A percentile compares a stretch with the other conserved stretches of the same genome.
Conservation (phyloP, 2,888 invertebrate genomes). For the Sphecodes monilicornis region DNA sequence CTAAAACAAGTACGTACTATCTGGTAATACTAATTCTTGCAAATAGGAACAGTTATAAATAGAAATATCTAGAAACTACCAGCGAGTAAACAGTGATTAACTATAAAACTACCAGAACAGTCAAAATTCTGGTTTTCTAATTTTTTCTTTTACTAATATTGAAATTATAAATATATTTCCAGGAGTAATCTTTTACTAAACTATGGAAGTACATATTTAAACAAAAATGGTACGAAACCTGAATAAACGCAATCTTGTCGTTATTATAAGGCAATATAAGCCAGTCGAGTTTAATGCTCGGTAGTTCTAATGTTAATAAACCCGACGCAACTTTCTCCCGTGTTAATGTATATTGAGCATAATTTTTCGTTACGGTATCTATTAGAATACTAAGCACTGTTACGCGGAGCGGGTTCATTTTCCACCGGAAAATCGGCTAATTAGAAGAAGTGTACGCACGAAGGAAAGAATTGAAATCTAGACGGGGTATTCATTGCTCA, state of each 20-base stretch:
- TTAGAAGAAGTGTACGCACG: not conserved
- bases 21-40: not conserved
- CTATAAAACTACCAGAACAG: too few relatives aligned
- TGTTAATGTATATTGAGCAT: not conserved
- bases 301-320: too few relatives aligned
- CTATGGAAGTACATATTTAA: too few relatives aligned
- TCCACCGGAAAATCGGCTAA: constrained; percentile 6
- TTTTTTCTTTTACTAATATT: too few relatives aligned
- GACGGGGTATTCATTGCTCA: not conserved
- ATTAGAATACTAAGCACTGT: not conserved
- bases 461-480: not conserved
- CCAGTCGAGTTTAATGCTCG: too few relatives aligned
- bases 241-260: too few relatives aligned
- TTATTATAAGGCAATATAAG: too few relatives aligned
- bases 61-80: not conserved
- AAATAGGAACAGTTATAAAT: not conserved
- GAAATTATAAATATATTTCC: too few relatives aligned
- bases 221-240: too few relatives aligned
- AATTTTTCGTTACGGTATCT: not conserved
- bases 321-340: not conserved
- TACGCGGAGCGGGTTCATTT: not conserved
- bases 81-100: not conserved
- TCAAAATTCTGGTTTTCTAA: too few relatives aligned
- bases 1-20: not conserved
- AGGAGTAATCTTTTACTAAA: too few relatives aligned